phyloP scores from a whole-genome alignment of 2,888 invertebrate genomes.

The Gortyna flavago region DNA sequence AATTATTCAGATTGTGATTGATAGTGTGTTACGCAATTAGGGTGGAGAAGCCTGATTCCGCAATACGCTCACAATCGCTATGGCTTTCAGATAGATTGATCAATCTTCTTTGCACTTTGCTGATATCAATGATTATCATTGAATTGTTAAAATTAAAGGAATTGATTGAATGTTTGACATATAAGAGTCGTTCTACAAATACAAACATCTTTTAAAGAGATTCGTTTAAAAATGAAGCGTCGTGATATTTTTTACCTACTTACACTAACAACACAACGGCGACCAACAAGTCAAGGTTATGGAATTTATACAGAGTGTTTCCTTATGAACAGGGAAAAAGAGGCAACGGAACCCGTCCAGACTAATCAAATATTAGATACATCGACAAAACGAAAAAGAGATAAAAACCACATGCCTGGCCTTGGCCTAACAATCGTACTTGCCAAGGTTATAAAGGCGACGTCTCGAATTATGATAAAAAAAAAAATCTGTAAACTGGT shows the following conservation, averaged over 20 bases:
- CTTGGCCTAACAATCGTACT: neutral
- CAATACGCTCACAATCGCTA: neutral
- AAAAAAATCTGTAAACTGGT: too few species aligned
- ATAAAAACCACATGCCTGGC: constrained; percentile 8
- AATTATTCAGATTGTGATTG: too few species aligned
- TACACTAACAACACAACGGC: neutral
- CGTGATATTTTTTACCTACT: neutral
- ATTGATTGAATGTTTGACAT: neutral
- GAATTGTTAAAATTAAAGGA: neutral
- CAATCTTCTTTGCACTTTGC: neutral
- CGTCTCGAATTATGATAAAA: neutral
- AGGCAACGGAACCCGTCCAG: neutral
- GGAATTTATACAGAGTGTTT: constrained; percentile 8
- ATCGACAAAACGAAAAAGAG: neutral
- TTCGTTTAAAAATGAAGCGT: neutral
- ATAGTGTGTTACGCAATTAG: too few species aligned
- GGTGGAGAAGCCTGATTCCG: neutral
- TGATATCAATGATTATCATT: neutral
- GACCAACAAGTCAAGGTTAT: neutral
- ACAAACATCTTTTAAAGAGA: neutral
- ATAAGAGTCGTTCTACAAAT: neutral
- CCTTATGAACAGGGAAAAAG: constrained; percentile 21
- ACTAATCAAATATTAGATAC: constrained; percentile 1
- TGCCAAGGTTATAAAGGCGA: neutral
- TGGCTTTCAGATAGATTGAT: neutral